Base-by-base conservation (phyloP, 2,797 vertebrate genomes). In the Pseudochaenichthys georgianus region DNA sequence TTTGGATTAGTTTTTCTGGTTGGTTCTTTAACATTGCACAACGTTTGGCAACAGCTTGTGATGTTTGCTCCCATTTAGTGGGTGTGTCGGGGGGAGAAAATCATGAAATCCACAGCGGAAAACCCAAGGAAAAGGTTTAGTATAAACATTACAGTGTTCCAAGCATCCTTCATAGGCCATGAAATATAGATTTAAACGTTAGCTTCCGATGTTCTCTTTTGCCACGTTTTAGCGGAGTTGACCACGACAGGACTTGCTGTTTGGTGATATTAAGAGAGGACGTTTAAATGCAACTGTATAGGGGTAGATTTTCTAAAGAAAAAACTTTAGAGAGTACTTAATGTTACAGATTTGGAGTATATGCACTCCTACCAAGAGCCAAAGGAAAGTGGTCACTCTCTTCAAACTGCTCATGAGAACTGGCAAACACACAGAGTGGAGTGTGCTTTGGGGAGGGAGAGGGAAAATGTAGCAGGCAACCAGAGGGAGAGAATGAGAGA, bases 361-460 rank as follows among this genome's bases (percentile, higher is more conserved):
- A 78, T 75, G 21, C 63, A 83, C 51, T 78, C 78, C 42, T 64
- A 64, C 63, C 62, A 66, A 72, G 54, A 76, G 75, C 78, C 62
- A 85, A 85, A 77, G 48, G 51, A 73, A 87, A 84, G 75, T 66
- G 78, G 84, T 81, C 77, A 82, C 45, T 86, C 57, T 70, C 77
- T 63, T 83, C 59, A 77, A 38, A 53, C 77, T 77, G 69, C 64
- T 84, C 77, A 80, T 89, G 84, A 83, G 76, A 81, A 88, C 66
- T 89, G 84, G 83, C 71, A 90, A 78, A 83, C 61, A 73, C 71
- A 81, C 67, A 10, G 74, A 87, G 83, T 65, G 58, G 83, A 82
- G 80, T 87, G 86, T 77, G 80, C 73, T 82, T 82, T 19, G 57
- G 78, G 77, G 75, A 85, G 77, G 64, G 78, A 78, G 73, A 78